Evolutionary conservation across 2,888 invertebrate genomes (phyloP).

Genomic region (Eupithecia subfuscata): DNA sequence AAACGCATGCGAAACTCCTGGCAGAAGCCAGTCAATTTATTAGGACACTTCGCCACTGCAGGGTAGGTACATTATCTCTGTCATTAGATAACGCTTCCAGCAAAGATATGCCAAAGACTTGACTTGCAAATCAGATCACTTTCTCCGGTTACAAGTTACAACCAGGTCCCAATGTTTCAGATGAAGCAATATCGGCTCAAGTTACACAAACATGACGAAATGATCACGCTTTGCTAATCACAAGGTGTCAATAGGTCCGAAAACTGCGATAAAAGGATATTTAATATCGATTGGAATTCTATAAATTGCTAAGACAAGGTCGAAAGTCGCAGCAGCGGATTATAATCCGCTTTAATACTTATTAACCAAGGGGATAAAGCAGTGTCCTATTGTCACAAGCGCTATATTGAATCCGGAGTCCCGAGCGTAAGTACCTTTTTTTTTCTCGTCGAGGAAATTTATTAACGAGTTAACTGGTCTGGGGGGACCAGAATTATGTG

Average conservation of each 20-base stretch:
- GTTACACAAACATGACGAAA: slow-evolving; percentile 31
- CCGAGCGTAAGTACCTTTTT: not conserved
- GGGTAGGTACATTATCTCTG: not conserved
- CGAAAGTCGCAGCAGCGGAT: not conserved
- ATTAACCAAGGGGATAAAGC: not conserved
- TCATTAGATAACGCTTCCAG: too few relatives aligned
- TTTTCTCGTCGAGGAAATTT: too few relatives aligned
- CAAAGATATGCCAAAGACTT: not conserved
- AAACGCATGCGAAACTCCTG: too few relatives aligned
- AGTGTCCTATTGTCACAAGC: not conserved
- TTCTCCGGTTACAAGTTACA: slow-evolving; percentile 32
- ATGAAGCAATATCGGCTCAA: slow-evolving; percentile 15
- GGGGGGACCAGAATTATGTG: too few relatives aligned
- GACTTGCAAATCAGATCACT: slow-evolving; percentile 10
- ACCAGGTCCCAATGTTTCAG: not conserved
- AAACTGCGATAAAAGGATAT: slow-evolving; percentile 13
- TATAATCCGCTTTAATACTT: too few relatives aligned
- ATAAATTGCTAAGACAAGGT: not conserved
- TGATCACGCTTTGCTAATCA: slow-evolving; percentile 25
- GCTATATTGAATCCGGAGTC: not conserved
- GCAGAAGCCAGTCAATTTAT: too few relatives aligned
- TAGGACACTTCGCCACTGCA: not conserved
- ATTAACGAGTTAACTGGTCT: too few relatives aligned
- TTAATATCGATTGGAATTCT: not conserved
- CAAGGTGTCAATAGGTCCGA: slow-evolving; percentile 20